Evolutionary conservation across 2,888 invertebrate species (phyloP).

Genomic region (Temnothorax unifasciatus): DNA sequence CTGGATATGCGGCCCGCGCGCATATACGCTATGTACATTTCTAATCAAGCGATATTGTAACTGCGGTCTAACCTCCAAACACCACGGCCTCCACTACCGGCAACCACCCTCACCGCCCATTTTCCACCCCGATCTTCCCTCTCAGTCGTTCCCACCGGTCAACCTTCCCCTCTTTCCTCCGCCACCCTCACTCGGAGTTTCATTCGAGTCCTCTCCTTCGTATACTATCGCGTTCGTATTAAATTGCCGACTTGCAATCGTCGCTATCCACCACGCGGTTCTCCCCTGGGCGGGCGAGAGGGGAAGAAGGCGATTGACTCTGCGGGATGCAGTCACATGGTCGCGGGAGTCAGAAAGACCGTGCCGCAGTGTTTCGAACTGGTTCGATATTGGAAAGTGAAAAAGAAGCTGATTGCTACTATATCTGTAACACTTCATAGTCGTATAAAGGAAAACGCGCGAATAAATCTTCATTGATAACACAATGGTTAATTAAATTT

Average conservation of each 20-base stretch:
- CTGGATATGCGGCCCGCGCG: conserved; percentile 84
- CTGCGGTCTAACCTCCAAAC: conserved; percentile 87
- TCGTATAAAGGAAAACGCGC: background rate
- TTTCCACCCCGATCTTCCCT: conserved; percentile 37
- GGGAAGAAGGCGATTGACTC: conserved; percentile 54
- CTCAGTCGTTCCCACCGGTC: conserved; percentile 52
- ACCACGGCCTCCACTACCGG: conserved; percentile 81
- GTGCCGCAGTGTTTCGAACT: conserved; percentile 27
- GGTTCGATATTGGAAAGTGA: conserved; percentile 40
- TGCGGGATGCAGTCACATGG: conserved; percentile 54
- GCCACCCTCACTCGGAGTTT: conserved; percentile 41
- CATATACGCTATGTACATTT: conserved; percentile 86
- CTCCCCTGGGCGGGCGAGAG: conserved; percentile 39
- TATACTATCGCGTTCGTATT: conserved; percentile 81
- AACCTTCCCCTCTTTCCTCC: conserved; percentile 48
- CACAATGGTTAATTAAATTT: background rate
- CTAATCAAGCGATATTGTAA: conserved; percentile 87
- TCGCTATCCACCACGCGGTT: conserved; percentile 56
- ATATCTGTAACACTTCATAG: background rate
- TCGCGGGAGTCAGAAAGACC: conserved; percentile 36
- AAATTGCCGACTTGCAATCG: conserved; percentile 76
- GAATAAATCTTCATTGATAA: background rate
- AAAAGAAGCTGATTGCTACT: conserved; percentile 1
- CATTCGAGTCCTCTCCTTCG: conserved; percentile 70
- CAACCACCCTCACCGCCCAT: conserved; percentile 43